Conservation (phyloP, 2,113 vertebrate genomes). For the Thomomys bottae region DNA sequence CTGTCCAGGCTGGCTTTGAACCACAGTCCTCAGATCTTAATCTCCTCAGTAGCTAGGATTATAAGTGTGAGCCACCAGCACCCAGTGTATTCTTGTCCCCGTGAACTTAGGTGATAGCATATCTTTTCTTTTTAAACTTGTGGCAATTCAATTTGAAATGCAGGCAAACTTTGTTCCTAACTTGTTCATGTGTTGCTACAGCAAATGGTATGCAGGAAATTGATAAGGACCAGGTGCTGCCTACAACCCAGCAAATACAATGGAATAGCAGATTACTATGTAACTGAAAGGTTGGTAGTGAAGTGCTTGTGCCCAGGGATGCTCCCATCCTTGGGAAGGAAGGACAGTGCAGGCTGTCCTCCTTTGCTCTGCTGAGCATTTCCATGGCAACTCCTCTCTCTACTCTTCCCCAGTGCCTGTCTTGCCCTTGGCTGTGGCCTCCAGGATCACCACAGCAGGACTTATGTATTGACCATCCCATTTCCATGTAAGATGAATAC, state of each 20-base stretch:
- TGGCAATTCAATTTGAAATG: conserved; percentile 12
- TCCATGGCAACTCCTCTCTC: not conserved
- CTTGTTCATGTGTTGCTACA: not conserved
- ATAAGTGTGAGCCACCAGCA: too few species aligned
- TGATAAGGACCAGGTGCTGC: not conserved
- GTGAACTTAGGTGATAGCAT: not conserved
- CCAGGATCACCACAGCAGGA: not conserved
- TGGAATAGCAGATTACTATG: not conserved
- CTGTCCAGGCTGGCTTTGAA: too few species aligned
- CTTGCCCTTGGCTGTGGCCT: not conserved
- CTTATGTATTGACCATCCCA: not conserved
- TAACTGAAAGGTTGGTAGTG: not conserved
- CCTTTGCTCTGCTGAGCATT: conserved; percentile 1
- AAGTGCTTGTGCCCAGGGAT: not conserved
- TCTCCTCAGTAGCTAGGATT: too few species aligned
- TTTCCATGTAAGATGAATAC: not conserved
- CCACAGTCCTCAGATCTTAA: too few species aligned
- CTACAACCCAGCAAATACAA: not conserved
- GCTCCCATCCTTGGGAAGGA: not conserved
- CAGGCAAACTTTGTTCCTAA: not conserved
- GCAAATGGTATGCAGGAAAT: not conserved
- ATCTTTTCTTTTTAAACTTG: not conserved
- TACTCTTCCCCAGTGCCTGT: not conserved
- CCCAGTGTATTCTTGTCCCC: too few species aligned
- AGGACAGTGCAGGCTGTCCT: not conserved